Evolutionary conservation across 1,140 invertebrate species (phyloP), one percentile per base, ranked within the genome.

Genomic region (Drosophila pachea): DNA sequence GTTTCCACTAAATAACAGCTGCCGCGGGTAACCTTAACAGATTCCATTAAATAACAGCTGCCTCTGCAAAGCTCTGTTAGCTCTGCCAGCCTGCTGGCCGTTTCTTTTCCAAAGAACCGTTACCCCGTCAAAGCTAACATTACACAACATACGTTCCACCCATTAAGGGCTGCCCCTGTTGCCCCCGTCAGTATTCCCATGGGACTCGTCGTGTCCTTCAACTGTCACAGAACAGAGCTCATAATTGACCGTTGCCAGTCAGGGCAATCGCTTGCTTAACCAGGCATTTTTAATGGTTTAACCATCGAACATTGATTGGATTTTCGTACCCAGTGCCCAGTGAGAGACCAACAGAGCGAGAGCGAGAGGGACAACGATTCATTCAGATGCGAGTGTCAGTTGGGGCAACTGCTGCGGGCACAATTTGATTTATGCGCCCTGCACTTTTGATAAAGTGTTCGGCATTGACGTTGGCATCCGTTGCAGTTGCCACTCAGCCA

Each of bases 401-500:
- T 49, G 35, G 36, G 8, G 40, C 53, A 48, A 43, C 56, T 60
- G 56, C 62, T 38, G 22, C 58, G 64, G 58, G 55, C 70, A 69
- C 56, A 56, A 48, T 83, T 76, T 83, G 78, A 83, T 84, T 83
- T 83, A 83, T 83, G 79, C 60, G 60, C 36, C 63, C 55, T 76
- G 65, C 68, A 79, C 76, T 84, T 75, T 83, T 83, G 78, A 83
- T 76, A 83, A 83, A 83, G 78, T 84, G 78, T 76, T 75, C 66
- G 78, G 55, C 79, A 73, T 81, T 55, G 62, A 55, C 52, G 62
- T 74, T 50, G 54, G 55, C 54, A 59, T 72, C 68, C 60, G 71
- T 52, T 67, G 47, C 49, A 38, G 38, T 62, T 48, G 62, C 53
- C 33, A 22, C 33, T 54, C 56, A 55, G 54, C 66, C 61, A 68